phyloP scores from a whole-genome alignment of 2,888 invertebrate species.

The Hipparchia sbordonii region DNA sequence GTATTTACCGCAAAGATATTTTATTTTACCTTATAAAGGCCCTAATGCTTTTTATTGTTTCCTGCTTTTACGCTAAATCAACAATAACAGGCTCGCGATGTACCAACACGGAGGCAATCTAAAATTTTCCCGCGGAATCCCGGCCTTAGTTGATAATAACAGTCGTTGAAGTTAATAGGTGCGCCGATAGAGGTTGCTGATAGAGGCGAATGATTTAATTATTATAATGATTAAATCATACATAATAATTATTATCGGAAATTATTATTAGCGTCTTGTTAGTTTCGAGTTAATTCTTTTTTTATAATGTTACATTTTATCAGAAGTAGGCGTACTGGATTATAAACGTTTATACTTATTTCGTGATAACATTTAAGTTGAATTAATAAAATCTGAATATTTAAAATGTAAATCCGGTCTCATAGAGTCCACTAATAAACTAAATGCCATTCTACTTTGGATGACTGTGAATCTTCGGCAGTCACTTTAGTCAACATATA shows the following conservation, averaged over 20 bases:
- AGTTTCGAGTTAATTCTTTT: constrained; percentile 35
- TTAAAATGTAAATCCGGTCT: no score
- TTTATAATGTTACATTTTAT: no score
- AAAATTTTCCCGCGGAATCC: constrained; percentile 52
- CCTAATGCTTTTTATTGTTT: constrained; percentile 36
- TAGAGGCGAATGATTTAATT: constrained; percentile 59
- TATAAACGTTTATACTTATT: no score
- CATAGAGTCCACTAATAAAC: no score
- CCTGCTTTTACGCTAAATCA: constrained; percentile 40
- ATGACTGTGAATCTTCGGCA: no score
- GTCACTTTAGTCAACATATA: no score
- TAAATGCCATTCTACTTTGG: no score
- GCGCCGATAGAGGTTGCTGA: constrained; percentile 51
- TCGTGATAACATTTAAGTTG: no score
- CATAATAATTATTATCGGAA: constrained; percentile 50
- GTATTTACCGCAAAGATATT: constrained; percentile 33
- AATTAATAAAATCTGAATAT: no score
- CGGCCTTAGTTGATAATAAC: constrained; percentile 56
- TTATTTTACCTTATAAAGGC: constrained; percentile 29
- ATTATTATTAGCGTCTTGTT: constrained; percentile 46
- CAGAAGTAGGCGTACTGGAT: no score
- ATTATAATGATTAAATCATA: constrained; percentile 38
- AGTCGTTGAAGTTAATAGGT: constrained; percentile 53
- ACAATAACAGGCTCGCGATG: constrained; percentile 34
- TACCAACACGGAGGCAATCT: constrained; percentile 47